A percentile compares a stretch with the other conserved stretches of the same genome.
These are phyloP conservation scores for Archips xylosteana DNA, from an alignment of 2,888 invertebrate species.

Conservation along the genomic window DNA sequence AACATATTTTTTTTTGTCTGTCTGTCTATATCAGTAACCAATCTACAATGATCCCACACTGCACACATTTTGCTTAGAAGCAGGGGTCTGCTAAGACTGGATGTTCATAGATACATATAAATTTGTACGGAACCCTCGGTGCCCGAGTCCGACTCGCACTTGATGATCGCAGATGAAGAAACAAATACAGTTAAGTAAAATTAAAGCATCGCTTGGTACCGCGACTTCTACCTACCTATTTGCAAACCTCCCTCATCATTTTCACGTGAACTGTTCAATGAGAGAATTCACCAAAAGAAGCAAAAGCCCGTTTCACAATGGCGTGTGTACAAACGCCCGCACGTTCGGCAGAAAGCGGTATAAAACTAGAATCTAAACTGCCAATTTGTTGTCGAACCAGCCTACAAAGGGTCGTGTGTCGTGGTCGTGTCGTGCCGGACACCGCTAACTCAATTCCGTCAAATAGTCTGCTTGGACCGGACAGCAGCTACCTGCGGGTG, in stretches of 20 bases:
- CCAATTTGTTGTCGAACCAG: slow-evolving; percentile 80
- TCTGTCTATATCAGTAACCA: too few species aligned
- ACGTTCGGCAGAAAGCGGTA: slow-evolving; percentile 45
- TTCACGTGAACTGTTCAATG: background rate
- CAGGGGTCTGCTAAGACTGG: too few species aligned
- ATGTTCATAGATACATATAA: too few species aligned
- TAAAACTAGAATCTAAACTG: slow-evolving; percentile 59
- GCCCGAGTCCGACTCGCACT: too few species aligned
- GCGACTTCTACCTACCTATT: background rate
- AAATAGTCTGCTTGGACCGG: slow-evolving; percentile 19
- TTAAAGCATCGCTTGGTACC: background rate
- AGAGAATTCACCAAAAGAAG: slow-evolving; percentile 11
- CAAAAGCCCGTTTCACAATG: slow-evolving; percentile 12
- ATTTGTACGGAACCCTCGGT: too few species aligned
- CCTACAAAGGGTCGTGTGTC: slow-evolving; percentile 70
- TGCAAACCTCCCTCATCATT: background rate
- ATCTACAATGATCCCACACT: too few species aligned
- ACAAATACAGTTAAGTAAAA: background rate
- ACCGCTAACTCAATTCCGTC: slow-evolving; percentile 27
- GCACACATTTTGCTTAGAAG: too few species aligned
- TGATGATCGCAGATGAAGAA: too few species aligned
- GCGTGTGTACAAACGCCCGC: slow-evolving; percentile 35
- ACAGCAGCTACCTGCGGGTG: slow-evolving; percentile 34
- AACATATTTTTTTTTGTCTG: too few species aligned
- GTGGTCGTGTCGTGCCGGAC: slow-evolving; percentile 47